Conservation (phyloP, 2,113 vertebrate genomes). For the Coturnix japonica region DNA sequence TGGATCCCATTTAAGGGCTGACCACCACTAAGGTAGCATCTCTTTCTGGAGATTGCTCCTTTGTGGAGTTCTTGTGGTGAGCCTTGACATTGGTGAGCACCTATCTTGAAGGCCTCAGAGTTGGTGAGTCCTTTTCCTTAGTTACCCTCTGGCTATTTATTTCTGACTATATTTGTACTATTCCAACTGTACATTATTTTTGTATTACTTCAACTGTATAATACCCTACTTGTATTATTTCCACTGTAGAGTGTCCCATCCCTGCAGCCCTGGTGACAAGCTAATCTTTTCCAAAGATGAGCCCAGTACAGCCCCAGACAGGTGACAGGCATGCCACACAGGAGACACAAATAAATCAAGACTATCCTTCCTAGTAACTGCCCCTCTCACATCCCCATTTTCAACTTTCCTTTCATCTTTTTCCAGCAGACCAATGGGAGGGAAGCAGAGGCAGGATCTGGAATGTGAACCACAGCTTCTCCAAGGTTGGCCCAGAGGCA, state of each 20-base stretch:
- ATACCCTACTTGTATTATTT: too few species aligned
- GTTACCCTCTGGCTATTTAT: too few species aligned
- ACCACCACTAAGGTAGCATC: too few species aligned
- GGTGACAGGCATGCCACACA: not conserved
- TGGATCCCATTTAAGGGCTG: too few species aligned
- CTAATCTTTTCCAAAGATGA: not conserved
- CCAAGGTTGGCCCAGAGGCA: not conserved
- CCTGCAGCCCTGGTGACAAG: not conserved
- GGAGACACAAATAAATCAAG: not conserved
- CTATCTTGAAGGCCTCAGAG: too few species aligned
- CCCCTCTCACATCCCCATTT: not conserved
- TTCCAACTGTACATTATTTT: too few species aligned
- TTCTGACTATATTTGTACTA: too few species aligned
- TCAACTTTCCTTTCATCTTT: not conserved
- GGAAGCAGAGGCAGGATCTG: not conserved
- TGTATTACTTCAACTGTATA: too few species aligned
- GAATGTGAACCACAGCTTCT: not conserved
- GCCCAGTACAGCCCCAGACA: not conserved
- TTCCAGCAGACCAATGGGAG: not conserved
- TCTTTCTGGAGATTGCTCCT: too few species aligned
- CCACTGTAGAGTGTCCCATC: not conserved
- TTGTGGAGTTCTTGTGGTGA: too few species aligned
- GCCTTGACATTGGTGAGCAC: too few species aligned
- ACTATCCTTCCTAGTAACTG: not conserved
- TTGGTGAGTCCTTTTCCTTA: too few species aligned